Conservation (phyloP, 2,797 vertebrate species). For the Enoplosus armatus region DNA sequence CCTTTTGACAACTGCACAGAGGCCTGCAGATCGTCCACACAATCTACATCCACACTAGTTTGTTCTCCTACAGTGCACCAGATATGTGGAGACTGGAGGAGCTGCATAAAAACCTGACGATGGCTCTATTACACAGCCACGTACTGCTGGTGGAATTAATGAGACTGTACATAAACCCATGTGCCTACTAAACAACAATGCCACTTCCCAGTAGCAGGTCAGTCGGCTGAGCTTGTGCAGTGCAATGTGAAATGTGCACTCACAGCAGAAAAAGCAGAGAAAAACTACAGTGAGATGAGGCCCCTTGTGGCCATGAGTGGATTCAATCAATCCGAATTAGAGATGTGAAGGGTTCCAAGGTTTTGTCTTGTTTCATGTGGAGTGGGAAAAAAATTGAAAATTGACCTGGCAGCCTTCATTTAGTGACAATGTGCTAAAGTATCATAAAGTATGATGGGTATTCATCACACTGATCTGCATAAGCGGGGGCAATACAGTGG, state of each 20-base stretch:
- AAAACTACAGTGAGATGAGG: constrained; percentile 78
- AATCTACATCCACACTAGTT: not conserved
- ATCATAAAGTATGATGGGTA: constrained; percentile 83
- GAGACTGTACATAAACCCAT: constrained; percentile 30
- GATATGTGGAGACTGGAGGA: constrained; percentile 7
- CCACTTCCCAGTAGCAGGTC: constrained; percentile 52
- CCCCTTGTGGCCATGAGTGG: constrained; percentile 81
- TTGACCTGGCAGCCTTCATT: constrained; percentile 83
- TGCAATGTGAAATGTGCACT: constrained; percentile 66
- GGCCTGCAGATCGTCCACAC: constrained; percentile 60
- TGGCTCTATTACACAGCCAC: constrained; percentile 15
- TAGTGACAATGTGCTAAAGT: constrained; percentile 83
- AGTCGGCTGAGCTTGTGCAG: constrained; percentile 52
- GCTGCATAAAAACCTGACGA: constrained; percentile 9
- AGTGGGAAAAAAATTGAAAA: constrained; percentile 81
- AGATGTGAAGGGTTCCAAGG: constrained; percentile 81
- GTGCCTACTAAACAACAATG: constrained; percentile 42
- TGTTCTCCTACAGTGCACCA: constrained; percentile 14
- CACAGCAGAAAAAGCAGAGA: constrained; percentile 66
- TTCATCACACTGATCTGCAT: constrained; percentile 84
- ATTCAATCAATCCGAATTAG: constrained; percentile 84
- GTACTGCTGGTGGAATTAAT: constrained; percentile 40
- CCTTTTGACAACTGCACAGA: constrained; percentile 40
- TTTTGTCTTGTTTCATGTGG: constrained; percentile 84
- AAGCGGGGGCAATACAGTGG: constrained; percentile 78